Conservation (phyloP, 2,888 invertebrate genomes). For the Chymomyza caudatula region DNA sequence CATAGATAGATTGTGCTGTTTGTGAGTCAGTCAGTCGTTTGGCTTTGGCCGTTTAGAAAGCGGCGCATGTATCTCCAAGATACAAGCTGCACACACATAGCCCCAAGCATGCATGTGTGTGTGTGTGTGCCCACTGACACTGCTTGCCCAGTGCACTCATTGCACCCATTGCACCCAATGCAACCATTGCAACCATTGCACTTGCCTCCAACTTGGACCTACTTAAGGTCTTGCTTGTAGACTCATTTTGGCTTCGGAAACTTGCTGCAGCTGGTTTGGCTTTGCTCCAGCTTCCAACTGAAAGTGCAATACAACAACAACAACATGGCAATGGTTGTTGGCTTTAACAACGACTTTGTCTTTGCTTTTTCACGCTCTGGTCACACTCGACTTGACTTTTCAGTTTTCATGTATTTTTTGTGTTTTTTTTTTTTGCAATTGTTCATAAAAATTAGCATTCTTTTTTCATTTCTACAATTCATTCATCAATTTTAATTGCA, state of each 20-base stretch:
- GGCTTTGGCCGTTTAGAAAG: conserved; percentile 58
- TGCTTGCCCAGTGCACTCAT: conserved; percentile 62
- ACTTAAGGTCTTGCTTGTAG: conserved; percentile 9
- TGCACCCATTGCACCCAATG: no score
- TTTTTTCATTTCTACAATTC: conserved; percentile 15
- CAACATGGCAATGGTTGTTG: background rate
- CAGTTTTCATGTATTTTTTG: conserved; percentile 5
- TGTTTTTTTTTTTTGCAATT: conserved; percentile 37
- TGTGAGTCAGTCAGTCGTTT: background rate
- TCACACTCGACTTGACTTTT: background rate
- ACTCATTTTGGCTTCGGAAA: conserved; percentile 19
- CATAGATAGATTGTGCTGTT: background rate
- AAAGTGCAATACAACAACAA: background rate
- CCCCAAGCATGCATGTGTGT: background rate
- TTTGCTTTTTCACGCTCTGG: background rate
- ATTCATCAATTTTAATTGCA: conserved; percentile 45
- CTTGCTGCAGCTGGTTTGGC: conserved; percentile 26
- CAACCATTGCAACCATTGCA: no score
- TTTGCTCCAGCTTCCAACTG: background rate
- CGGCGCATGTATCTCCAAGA: conserved; percentile 43
- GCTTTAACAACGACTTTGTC: background rate
- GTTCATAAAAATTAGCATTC: background rate
- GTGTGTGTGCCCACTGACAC: conserved; percentile 4
- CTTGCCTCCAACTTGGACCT: conserved; percentile 33
- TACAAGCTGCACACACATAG: conserved; percentile 17